Conservation (phyloP, 2,888 invertebrate genomes). For the Salpingus planirostris region DNA sequence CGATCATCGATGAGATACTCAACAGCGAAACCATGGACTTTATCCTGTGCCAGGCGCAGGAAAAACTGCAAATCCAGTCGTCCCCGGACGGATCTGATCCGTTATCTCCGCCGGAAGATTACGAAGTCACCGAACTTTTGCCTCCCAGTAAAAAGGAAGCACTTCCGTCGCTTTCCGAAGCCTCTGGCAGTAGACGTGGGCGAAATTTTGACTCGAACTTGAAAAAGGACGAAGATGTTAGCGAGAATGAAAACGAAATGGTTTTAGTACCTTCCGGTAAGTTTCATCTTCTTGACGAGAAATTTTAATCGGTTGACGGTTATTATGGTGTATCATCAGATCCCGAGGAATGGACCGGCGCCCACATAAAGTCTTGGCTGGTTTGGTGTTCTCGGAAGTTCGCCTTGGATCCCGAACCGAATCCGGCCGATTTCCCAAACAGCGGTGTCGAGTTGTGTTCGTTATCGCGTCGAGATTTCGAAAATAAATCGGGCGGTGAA, state of each 20-base stretch:
- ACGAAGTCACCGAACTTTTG: conserved; percentile 23
- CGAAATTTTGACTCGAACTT: conserved; percentile 4
- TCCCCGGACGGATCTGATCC: no score
- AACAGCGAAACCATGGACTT: conserved; percentile 29
- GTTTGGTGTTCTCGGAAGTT: conserved; percentile 54
- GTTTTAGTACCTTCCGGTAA: conserved; percentile 40
- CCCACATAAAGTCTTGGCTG: conserved; percentile 54
- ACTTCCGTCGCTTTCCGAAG: conserved; percentile 4
- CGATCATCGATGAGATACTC: conserved; percentile 12
- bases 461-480: conserved; percentile 55
- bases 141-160: conserved; percentile 10
- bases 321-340: conserved; percentile 37
- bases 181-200: no score
- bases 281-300: conserved; percentile 3
- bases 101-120: conserved; percentile 18
- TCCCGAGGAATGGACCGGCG: conserved; percentile 53
- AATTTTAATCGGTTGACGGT: neutral
- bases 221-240: conserved; percentile 12
- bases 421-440: conserved; percentile 46
- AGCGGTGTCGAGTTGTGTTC: conserved; percentile 49
- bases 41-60: conserved; percentile 29
- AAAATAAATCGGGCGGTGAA: conserved; percentile 43
- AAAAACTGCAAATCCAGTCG: conserved; percentile 28
- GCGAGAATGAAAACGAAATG: conserved; percentile 31
- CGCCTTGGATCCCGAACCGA: conserved; percentile 47